A percentile compares a stretch with the other conserved stretches of the same genome.
Conservation (phyloP, 1,140 invertebrate genomes). For the Nylanderia fulva region DNA sequence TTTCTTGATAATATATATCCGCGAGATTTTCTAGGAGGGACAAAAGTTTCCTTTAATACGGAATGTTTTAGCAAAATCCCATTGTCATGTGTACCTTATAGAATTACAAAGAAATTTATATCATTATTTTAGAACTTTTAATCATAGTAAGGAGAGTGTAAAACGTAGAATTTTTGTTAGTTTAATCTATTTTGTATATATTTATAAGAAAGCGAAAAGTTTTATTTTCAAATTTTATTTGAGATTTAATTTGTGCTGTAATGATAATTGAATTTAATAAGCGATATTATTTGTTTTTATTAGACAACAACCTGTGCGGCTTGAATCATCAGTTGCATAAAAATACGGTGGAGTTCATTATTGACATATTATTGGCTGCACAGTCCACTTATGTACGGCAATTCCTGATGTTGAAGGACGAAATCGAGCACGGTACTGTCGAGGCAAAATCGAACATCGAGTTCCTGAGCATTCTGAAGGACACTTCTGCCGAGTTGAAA, state of each 20-base stretch:
- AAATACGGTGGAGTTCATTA: conserved; percentile 89
- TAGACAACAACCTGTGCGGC: conserved; percentile 92
- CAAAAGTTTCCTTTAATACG: conserved; percentile 32
- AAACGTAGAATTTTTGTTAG: background rate
- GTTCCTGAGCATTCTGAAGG: conserved; percentile 91
- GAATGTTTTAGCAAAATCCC: background rate
- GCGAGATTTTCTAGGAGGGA: background rate
- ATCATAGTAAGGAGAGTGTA: background rate
- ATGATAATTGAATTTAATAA: background rate
- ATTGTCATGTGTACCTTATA: background rate
- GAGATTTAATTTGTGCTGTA: background rate
- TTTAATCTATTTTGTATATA: background rate
- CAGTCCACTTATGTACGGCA: conserved; percentile 93
- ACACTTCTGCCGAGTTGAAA: conserved; percentile 89
- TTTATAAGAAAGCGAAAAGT: background rate
- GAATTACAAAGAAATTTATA: conserved; percentile 10
- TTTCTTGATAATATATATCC: conserved; percentile 45
- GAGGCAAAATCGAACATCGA: conserved; percentile 94
- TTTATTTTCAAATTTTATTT: background rate
- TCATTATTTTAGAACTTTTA: background rate
- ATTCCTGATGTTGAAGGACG: conserved; percentile 88
- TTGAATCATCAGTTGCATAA: conserved; percentile 91
- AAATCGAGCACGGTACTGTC: conserved; percentile 88
- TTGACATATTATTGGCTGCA: conserved; percentile 89
- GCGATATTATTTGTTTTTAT: conserved; percentile 58